Evolutionary conservation across 2,888 invertebrate species (phyloP).

Genomic region (Chrysina gloriosa): DNA sequence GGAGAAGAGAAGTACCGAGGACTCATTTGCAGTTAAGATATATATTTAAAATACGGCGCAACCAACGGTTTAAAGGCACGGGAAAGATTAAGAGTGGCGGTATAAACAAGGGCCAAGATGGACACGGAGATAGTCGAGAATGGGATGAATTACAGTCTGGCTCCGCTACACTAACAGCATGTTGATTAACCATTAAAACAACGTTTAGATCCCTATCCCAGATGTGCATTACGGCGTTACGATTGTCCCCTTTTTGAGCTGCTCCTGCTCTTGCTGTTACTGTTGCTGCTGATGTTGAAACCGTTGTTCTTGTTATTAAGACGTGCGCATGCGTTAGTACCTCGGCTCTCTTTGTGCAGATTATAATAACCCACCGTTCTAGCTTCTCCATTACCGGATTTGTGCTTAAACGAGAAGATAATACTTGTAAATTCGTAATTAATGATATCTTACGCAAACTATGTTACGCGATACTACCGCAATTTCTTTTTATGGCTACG

Average conservation of each 20-base stretch:
- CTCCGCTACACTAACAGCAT: conserved; percentile 46
- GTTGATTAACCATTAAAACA: conserved; percentile 50
- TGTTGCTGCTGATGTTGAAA: background rate
- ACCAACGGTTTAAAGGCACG: conserved; percentile 34
- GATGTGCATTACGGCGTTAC: conserved; percentile 42
- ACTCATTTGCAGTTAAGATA: conserved; percentile 46
- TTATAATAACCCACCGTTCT: background rate
- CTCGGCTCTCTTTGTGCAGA: background rate
- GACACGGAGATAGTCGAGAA: conserved; percentile 40
- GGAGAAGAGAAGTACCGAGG: conserved; percentile 8
- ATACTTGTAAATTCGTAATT: conserved; percentile 4
- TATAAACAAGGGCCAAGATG: conserved; percentile 44
- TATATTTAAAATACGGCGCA: conserved; percentile 42
- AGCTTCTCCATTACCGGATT: background rate
- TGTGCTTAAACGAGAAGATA: conserved; percentile 10
- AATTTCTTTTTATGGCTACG: background rate
- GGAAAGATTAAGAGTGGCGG: conserved; percentile 43
- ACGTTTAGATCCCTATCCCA: conserved; percentile 49
- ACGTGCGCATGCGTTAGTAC: conserved; percentile 21
- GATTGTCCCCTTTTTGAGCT: conserved; percentile 40
- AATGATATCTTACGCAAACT: background rate
- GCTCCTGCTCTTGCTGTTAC: conserved; percentile 22
- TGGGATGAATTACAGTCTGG: conserved; percentile 43
- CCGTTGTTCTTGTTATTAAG: conserved; percentile 8
- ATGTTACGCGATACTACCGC: background rate